Evolutionary conservation across 2,113 vertebrate species (phyloP).

Genomic region (Hiodon alosoides): DNA sequence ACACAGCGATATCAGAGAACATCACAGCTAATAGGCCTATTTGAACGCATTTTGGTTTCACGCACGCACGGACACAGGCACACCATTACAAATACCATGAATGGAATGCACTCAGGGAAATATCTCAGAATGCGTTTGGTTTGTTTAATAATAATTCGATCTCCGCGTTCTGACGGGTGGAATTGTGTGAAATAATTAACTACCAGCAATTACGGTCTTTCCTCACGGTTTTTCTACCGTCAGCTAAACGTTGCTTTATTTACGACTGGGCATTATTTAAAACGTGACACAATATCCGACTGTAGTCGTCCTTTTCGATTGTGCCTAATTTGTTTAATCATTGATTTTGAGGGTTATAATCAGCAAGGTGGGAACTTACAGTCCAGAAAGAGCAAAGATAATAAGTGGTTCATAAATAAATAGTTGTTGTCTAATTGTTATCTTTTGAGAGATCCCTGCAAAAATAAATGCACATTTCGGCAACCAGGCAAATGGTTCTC

Average conservation of each 20-base stretch:
- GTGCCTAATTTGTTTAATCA: conserved; percentile 59
- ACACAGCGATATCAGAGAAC: too few relatives aligned
- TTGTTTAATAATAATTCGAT: too few relatives aligned
- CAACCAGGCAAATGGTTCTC: background rate
- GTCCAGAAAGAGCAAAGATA: conserved; percentile 32
- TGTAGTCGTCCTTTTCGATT: conserved; percentile 35
- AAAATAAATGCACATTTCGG: conserved; percentile 17
- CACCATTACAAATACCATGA: background rate
- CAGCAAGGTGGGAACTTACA: conserved; percentile 43
- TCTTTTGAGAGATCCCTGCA: conserved; percentile 30
- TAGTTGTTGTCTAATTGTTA: conserved; percentile 37
- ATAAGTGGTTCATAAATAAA: conserved; percentile 48
- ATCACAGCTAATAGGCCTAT: background rate
- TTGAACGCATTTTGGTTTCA: background rate
- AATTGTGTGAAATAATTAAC: background rate
- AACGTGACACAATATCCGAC: background rate
- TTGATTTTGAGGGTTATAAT: conserved; percentile 53
- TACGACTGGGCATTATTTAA: background rate
- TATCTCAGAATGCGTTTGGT: background rate
- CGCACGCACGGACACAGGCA: background rate
- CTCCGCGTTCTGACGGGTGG: too few relatives aligned
- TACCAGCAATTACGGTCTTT: background rate
- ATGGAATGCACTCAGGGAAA: background rate
- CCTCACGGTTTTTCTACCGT: background rate
- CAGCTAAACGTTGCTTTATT: background rate